A percentile compares a stretch with the other conserved stretches of the same genome.
Evolutionary conservation across 30 jellyfish, hydroid and myxozoan species (phyloP).

Genomic region (Pelagia noctiluca): DNA sequence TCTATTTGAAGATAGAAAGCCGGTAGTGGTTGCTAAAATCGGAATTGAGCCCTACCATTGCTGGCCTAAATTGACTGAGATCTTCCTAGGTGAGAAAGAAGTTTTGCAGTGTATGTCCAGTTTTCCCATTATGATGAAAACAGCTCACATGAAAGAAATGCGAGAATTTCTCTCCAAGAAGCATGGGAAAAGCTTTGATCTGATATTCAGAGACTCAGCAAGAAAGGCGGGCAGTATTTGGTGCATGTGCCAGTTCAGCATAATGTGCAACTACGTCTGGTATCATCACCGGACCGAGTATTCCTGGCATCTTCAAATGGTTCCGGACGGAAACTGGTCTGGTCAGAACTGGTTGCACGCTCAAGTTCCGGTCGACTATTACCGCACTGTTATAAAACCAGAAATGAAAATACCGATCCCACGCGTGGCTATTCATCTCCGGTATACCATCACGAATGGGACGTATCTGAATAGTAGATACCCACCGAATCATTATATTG

Average conservation of each 20-base stretch:
- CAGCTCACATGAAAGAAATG: conserved; percentile 45
- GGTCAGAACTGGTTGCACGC: conserved; percentile 2
- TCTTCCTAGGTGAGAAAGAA: conserved; percentile 29
- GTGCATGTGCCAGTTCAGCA: conserved; percentile 22
- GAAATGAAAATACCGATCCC: conserved; percentile 40
- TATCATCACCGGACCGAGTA: conserved; percentile 31
- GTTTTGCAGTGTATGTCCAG: conserved; percentile 54
- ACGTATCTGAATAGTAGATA: not conserved
- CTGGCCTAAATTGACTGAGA: conserved; percentile 23
- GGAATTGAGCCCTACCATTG: conserved; percentile 25
- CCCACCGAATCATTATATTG: conserved; percentile 16
- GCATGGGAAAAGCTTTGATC: conserved; percentile 11
- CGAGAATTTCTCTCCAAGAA: conserved; percentile 16
- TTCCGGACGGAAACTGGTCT: conserved; percentile 24
- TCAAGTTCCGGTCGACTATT: not conserved
- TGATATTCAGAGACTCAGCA: conserved; percentile 41
- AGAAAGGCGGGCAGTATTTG: conserved; percentile 7
- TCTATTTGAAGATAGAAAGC: conserved; percentile 30
- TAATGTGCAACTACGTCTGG: conserved; percentile 41
- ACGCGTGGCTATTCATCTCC: not conserved
- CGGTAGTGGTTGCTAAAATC: conserved; percentile 15
- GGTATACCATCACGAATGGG: conserved; percentile 22
- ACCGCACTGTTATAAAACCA: conserved; percentile 5
- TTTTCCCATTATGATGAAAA: conserved; percentile 52
- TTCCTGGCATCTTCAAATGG: conserved; percentile 40